These are phyloP conservation scores for Eurosta solidaginis DNA, from an alignment of 1,140 invertebrate species.

Conservation along the genomic window DNA sequence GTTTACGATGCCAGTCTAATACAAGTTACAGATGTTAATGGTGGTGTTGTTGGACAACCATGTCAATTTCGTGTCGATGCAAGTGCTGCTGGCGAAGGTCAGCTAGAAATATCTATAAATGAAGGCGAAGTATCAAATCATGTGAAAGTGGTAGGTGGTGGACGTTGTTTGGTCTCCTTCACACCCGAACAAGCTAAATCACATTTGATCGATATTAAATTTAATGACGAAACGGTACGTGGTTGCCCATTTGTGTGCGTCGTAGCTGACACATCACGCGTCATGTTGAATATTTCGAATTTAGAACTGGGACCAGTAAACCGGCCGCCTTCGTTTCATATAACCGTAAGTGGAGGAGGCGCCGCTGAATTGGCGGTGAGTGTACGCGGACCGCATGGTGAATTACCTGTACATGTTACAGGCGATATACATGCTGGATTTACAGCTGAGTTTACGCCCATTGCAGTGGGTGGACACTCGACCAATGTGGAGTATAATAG, in stretches of 20 bases:
- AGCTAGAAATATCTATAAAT: constrained; percentile 97
- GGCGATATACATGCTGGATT: constrained; percentile 85
- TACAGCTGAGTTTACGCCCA: constrained; percentile 88
- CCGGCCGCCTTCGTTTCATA: constrained; percentile 84
- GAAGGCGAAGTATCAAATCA: constrained; percentile 98
- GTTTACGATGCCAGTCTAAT: constrained; percentile 91
- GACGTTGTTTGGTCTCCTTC: constrained; percentile 93
- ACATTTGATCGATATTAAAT: constrained; percentile 97
- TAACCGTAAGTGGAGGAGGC: constrained; percentile 83
- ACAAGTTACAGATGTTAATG: constrained; percentile 88
- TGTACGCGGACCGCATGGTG: constrained; percentile 77
- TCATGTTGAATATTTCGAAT: constrained; percentile 77
- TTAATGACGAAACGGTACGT: constrained; percentile 93
- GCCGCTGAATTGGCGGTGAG: constrained; percentile 87
- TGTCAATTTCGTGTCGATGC: constrained; percentile 96
- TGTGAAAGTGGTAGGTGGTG: constrained; percentile 92
- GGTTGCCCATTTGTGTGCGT: constrained; percentile 88
- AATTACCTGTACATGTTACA: constrained; percentile 87
- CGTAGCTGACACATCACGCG: constrained; percentile 79
- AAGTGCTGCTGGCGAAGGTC: constrained; percentile 93
- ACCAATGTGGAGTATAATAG: constrained; percentile 91
- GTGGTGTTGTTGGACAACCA: constrained; percentile 87
- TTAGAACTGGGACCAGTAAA: constrained; percentile 86
- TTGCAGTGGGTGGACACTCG: constrained; percentile 86
- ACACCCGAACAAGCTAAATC: constrained; percentile 89